Evolutionary conservation across 1,140 invertebrate species (phyloP), one percentile per base, ranked within the genome.

Genomic region (Venturia canescens): DNA sequence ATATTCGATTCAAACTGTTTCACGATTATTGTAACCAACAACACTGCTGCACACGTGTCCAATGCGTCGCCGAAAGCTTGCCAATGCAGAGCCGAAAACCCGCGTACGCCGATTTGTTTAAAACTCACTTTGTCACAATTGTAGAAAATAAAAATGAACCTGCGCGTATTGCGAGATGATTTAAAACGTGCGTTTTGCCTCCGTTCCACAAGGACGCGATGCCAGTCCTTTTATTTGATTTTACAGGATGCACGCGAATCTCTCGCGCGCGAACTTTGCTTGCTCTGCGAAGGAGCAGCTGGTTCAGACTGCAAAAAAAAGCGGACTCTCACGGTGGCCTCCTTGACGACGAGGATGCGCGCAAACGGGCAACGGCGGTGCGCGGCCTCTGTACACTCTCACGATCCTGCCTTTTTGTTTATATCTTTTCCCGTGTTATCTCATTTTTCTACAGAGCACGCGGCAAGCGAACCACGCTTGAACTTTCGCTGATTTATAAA

Each of bases 261-360:
- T 15, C 60, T 63, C n/a, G 21, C n/a, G n/a, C 60, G 50, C 50
- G 50, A 53, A 11, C 60, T 63, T 26, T 63, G n/a, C 11, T 69
- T 69, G 26, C 11, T 69, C n/a, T 21, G 50, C 66, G 29, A 15
- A 31, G 15, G 27, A 29, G 29, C 66, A 69, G 66, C 66, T 69
- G 66, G 66, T 69, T 69, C 66, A 21, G 27, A 69, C 66, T 69
- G 29, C 26, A 63, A 26, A 31, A 69, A 31, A 69, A 21, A 69
- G 15, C 26, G 6, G 66, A 31, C 66, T 69, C 66, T 69, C 29
- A 69, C 66, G 66, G 66, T 69, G 66, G 66, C 66, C 66, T 29
- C 27, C 66, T 27, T 69, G 29, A 31, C 66, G 66, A 69, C 66
- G 27, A 69, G 21, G 29, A 69, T 63, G 60, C 53, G 60, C 60